phyloP scores from a whole-genome alignment of 2,888 invertebrate species.

The Diogma glabrata region DNA sequence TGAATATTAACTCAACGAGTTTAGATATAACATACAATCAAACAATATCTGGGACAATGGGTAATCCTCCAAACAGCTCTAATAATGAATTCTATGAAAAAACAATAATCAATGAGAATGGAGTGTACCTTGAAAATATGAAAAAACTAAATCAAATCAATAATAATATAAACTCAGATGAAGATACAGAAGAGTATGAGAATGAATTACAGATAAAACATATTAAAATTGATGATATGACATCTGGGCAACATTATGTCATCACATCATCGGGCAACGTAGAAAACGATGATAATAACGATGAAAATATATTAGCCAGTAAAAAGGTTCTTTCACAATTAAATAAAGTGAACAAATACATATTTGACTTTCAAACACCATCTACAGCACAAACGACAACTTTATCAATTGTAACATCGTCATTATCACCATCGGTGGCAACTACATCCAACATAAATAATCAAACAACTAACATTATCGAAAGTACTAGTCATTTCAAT shows the following conservation, averaged over 20 bases:
- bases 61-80: neutral
- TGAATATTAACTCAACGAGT: neutral
- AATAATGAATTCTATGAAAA: slow-evolving; percentile 11
- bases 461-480: too few species aligned
- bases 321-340: slow-evolving; percentile 18
- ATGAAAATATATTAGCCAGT: slow-evolving; percentile 16
- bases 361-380: neutral
- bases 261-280: slow-evolving; percentile 20
- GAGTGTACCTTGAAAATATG: slow-evolving; percentile 12
- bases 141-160: slow-evolving; percentile 13
- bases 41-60: neutral
- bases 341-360: neutral
- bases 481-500: too few species aligned
- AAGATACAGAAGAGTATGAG: neutral
- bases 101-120: slow-evolving; percentile 14
- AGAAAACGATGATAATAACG: slow-evolving; percentile 13
- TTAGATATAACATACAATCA: neutral
- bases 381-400: neutral
- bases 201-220: neutral
- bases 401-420: too few species aligned
- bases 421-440: too few species aligned
- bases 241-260: slow-evolving; percentile 19
- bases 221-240: slow-evolving; percentile 18
- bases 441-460: too few species aligned
- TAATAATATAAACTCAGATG: neutral